Base-by-base conservation (phyloP, 1,140 invertebrate genomes). In the Drosophila pachea region DNA sequence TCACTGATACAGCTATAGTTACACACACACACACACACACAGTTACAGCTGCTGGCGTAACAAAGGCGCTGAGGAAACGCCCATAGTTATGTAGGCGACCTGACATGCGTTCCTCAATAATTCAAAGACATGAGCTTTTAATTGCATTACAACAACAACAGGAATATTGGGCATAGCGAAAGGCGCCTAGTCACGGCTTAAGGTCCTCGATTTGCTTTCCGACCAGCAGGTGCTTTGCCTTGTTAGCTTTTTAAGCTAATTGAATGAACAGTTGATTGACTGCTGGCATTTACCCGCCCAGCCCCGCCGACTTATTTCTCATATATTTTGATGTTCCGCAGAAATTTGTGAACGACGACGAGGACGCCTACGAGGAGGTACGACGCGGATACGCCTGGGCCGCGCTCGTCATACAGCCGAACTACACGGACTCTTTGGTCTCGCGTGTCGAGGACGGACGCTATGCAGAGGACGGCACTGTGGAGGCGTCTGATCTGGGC, bases 401-500 rank as follows among this genome's bases (percentile, higher is more conserved):
- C 0, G 94, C 95, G 0, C 89, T 98, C 6, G 92, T 93, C 35
- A 96, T 98, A 67, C 93, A 94, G 0, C 86, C 93, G 0, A 97
- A 98, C 90, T 98, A 97, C 89, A 95, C 97, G 0, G 90, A 91
- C 16, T 93, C 95, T 29, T 90, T 98, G 0, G 91, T 94, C 14
- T 91, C 92, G 3, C 91, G 95, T 11, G 92, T 96, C 69, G 92
- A 93, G 8, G 89, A 93, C 12, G 94, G 94, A 0, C 92, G 92
- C 54, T 91, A 94, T 74, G 92, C 92, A 0, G 93, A 94, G 49
- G 91, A 94, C 31, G 93, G 91, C 74, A 95, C 93, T 2, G 89
- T 97, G 12, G 91, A 93, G 16, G 92, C 92, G 59, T 94, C 96
- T 4, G 94, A 95, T 32, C 92, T 98, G 53, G 89, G 92, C 50